Evolutionary conservation across 2,797 vertebrate genomes (phyloP).

Genomic region (Lycodopsis pacificus): DNA sequence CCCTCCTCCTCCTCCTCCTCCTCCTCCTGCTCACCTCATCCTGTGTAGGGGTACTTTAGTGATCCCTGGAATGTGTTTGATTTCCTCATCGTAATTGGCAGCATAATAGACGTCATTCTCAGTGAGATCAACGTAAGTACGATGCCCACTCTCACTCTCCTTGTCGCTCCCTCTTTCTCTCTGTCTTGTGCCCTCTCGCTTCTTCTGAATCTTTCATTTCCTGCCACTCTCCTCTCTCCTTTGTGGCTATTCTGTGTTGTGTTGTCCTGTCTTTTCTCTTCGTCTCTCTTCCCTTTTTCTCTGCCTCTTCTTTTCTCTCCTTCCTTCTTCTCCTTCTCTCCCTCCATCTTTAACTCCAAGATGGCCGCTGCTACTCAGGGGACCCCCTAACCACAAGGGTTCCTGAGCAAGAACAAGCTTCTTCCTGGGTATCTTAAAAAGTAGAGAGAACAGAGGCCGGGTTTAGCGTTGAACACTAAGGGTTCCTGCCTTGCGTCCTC

Average conservation of each 20-base stretch:
- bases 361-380: slow-evolving; percentile 71
- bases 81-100: slow-evolving; percentile 99
- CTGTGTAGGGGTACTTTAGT: slow-evolving; percentile 99
- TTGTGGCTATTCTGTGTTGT: slow-evolving; percentile 60
- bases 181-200: slow-evolving; percentile 51
- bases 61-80: slow-evolving; percentile 99
- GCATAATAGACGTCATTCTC: slow-evolving; percentile 99
- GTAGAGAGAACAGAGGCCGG: slow-evolving; percentile 56
- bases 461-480: slow-evolving; percentile 51
- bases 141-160: slow-evolving; percentile 69
- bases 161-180: slow-evolving; percentile 54
- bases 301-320: slow-evolving; percentile 45
- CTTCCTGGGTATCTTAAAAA: slow-evolving; percentile 57
- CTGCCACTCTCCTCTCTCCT: slow-evolving; percentile 51
- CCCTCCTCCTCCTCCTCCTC: slow-evolving; percentile 85
- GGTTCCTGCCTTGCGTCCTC: slow-evolving; percentile 41
- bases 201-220: slow-evolving; percentile 52
- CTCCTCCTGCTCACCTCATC: slow-evolving; percentile 90
- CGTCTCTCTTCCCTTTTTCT: slow-evolving; percentile 53
- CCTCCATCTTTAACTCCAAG: slow-evolving; percentile 72
- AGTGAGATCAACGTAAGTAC: slow-evolving; percentile 99
- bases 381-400: slow-evolving; percentile 44
- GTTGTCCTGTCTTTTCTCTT: slow-evolving; percentile 55
- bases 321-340: slow-evolving; percentile 46
- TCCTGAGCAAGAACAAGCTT: slow-evolving; percentile 48